These are phyloP conservation scores for Alethe castanea DNA, from an alignment of 2,113 vertebrate genomes.

Conservation along the genomic window DNA sequence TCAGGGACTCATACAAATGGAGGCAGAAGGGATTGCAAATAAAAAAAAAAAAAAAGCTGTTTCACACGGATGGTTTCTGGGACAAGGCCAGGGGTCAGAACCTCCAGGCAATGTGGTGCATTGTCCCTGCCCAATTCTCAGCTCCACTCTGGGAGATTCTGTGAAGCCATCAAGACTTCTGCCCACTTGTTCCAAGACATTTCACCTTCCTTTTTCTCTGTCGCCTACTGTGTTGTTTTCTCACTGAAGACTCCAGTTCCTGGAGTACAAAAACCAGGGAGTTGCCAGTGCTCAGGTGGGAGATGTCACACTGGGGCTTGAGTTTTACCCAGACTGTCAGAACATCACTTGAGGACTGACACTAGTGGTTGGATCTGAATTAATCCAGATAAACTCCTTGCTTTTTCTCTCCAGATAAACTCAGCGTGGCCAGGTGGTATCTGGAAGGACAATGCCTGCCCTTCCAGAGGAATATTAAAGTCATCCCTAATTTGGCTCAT, in stretches of 20 bases:
- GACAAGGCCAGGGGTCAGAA: not conserved
- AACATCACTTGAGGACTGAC: not conserved
- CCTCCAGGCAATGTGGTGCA: not conserved
- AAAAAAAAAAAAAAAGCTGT: not conserved
- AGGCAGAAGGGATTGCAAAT: not conserved
- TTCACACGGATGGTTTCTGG: not conserved
- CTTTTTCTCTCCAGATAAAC: not conserved
- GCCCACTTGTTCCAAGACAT: not conserved
- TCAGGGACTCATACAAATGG: not conserved
- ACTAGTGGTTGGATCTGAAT: not conserved
- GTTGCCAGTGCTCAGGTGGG: not conserved
- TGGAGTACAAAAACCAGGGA: not conserved
- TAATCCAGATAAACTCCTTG: not conserved
- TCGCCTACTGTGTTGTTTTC: not conserved
- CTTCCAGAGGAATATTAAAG: not conserved
- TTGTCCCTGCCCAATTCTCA: not conserved
- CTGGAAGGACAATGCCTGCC: not conserved
- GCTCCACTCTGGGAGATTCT: not conserved
- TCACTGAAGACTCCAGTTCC: not conserved
- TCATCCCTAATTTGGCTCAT: not conserved
- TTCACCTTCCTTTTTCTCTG: not conserved
- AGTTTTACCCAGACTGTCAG: not conserved
- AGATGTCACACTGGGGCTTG: not conserved
- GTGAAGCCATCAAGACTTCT: not conserved
- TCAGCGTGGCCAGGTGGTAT: not conserved